Conservation (phyloP, 2,888 invertebrate genomes). For the Scelioninae gen. 1 region DNA sequence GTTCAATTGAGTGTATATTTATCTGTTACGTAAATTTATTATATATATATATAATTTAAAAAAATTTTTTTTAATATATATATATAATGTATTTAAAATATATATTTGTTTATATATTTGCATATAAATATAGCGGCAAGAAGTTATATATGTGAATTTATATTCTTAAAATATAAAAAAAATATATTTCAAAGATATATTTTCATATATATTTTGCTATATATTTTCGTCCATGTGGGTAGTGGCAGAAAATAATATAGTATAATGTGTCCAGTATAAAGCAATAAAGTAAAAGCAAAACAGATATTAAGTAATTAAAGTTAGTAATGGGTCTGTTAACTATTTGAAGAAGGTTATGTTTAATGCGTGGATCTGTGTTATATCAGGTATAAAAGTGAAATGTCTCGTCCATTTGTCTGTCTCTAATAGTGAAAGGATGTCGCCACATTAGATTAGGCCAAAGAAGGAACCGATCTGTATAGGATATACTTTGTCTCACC, state of each 20-base stretch:
- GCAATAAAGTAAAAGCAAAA: conserved; percentile 49
- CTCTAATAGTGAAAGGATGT: conserved; percentile 60
- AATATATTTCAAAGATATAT: too few species aligned
- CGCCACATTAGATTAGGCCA: conserved; percentile 49
- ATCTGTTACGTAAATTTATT: too few species aligned
- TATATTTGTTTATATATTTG: too few species aligned
- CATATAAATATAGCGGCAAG: too few species aligned
- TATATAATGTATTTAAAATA: too few species aligned
- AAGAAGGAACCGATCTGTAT: conserved; percentile 40
- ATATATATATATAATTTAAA: too few species aligned
- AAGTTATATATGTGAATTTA: too few species aligned
- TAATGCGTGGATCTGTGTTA: conserved; percentile 55
- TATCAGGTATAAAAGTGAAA: conserved; percentile 53
- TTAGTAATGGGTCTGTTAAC: conserved; percentile 59
- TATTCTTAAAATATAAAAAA: too few species aligned
- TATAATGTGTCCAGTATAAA: conserved; percentile 19
- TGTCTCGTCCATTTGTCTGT: conserved; percentile 60
- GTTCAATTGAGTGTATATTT: too few species aligned
- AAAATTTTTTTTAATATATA: too few species aligned
- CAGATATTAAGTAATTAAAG: conserved; percentile 60
- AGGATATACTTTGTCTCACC: conserved; percentile 46
- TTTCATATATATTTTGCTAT: too few species aligned
- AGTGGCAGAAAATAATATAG: conserved; percentile 22
- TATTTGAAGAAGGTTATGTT: conserved; percentile 48
- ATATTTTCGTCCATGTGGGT: conserved; percentile 10